These are phyloP conservation scores for Strigamia maritima DNA, from an alignment of 2,888 invertebrate genomes.

Conservation along the genomic window DNA sequence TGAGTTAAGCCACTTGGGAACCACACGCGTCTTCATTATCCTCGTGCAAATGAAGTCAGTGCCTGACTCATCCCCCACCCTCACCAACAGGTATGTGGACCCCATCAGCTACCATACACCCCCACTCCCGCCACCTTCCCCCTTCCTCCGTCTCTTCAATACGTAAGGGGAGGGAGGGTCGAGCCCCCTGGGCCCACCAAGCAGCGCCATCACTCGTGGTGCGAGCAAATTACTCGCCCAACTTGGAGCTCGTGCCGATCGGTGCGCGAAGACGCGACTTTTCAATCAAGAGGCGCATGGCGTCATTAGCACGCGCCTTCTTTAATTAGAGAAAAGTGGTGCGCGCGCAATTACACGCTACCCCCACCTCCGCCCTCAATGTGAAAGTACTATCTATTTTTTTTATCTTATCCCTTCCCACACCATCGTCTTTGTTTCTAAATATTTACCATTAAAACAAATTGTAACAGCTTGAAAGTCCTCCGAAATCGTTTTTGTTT, in stretches of 20 bases:
- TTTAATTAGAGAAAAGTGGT: neutral
- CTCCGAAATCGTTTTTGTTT: neutral
- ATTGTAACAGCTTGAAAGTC: neutral
- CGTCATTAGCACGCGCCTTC: neutral
- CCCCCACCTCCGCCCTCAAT: neutral
- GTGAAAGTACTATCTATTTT: neutral
- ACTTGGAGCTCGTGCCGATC: neutral
- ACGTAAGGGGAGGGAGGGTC: neutral
- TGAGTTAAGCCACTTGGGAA: constrained; percentile 11
- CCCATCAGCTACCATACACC: neutral
- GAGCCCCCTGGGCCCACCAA: neutral
- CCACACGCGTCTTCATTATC: constrained; percentile 6
- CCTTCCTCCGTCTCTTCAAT: neutral
- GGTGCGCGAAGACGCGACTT: neutral
- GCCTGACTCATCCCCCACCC: constrained; percentile 19
- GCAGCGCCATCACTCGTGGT: neutral
- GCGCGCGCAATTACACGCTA: neutral
- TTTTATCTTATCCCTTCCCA: neutral
- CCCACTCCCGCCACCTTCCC: neutral
- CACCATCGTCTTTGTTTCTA: neutral
- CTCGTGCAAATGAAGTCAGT: constrained; percentile 29
- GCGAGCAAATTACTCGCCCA: neutral
- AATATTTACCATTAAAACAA: neutral
- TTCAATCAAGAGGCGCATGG: neutral
- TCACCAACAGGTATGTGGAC: neutral